These are phyloP conservation scores for Holothuria leucospilota DNA, from an alignment of 53 echinoderm and acorn worm genomes.

Conservation along the genomic window DNA sequence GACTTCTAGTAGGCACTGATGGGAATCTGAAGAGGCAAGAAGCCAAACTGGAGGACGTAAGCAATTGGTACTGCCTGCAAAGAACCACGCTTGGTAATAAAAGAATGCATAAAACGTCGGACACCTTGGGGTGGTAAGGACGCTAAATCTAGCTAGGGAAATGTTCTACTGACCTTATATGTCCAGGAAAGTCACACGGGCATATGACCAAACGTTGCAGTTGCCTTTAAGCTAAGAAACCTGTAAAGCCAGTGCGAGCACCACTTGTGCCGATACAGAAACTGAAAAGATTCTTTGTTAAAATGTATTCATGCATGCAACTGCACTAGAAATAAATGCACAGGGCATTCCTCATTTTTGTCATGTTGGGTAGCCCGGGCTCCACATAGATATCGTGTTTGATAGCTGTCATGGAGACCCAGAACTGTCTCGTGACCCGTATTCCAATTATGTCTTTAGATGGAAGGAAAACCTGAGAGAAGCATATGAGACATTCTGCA, in stretches of 20 bases:
- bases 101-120: slow-evolving; percentile 51
- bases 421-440: neutral
- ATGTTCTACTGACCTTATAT: slow-evolving; percentile 68
- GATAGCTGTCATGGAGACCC: neutral
- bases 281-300: slow-evolving; percentile 53
- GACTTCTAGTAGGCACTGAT: slow-evolving; percentile 9
- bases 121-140: slow-evolving; percentile 61
- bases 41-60: neutral
- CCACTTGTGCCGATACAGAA: neutral
- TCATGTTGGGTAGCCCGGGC: no score
- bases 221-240: slow-evolving; percentile 54
- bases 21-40: neutral
- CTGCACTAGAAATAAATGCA: slow-evolving; percentile 47
- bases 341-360: no score
- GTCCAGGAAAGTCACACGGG: slow-evolving; percentile 22
- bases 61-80: slow-evolving; percentile 1
- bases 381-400: slow-evolving; percentile 57
- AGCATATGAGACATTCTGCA: slow-evolving; percentile 30
- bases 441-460: slow-evolving; percentile 32
- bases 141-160: slow-evolving; percentile 49
- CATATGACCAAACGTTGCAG: slow-evolving; percentile 50
- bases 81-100: neutral
- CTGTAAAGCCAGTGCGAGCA: slow-evolving; percentile 42
- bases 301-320: slow-evolving; percentile 68
- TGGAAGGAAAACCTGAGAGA: slow-evolving; percentile 51